Evolutionary conservation across 2,113 vertebrate genomes (phyloP).

Genomic region (Psittacula cyanocephala): DNA sequence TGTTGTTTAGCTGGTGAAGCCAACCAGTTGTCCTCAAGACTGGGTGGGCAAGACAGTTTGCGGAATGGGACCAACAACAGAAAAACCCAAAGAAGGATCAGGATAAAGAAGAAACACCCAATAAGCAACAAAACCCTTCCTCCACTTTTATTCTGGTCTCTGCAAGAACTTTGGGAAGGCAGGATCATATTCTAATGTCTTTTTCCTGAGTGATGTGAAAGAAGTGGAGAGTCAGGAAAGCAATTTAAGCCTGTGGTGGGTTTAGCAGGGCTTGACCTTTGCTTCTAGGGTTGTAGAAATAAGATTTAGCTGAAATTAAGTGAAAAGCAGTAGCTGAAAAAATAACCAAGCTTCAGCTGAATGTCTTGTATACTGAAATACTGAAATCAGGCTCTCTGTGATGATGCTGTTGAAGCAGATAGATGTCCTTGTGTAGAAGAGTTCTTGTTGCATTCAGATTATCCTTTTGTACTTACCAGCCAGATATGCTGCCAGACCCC

Average conservation of each 20-base stretch:
- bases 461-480: not conserved
- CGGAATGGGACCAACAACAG: not conserved
- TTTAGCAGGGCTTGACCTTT: not conserved
- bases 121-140: not conserved
- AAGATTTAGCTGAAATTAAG: not conserved
- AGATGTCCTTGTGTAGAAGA: not conserved
- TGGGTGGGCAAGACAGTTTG: not conserved
- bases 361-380: not conserved
- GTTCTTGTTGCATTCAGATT: not conserved
- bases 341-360: not conserved
- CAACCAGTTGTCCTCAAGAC: not conserved
- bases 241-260: not conserved
- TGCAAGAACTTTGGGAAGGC: not conserved
- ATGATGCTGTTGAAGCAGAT: not conserved
- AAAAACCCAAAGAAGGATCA: not conserved
- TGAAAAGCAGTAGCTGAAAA: not conserved
- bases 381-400: not conserved
- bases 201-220: not conserved
- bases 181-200: not conserved
- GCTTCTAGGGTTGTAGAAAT: not conserved
- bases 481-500: not conserved
- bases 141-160: not conserved
- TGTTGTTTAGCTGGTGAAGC: fast-evolving
- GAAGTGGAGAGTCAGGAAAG: not conserved
- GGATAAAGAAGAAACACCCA: not conserved